phyloP scores from a whole-genome alignment of 2,797 vertebrate species.

The Syngnathus acus region DNA sequence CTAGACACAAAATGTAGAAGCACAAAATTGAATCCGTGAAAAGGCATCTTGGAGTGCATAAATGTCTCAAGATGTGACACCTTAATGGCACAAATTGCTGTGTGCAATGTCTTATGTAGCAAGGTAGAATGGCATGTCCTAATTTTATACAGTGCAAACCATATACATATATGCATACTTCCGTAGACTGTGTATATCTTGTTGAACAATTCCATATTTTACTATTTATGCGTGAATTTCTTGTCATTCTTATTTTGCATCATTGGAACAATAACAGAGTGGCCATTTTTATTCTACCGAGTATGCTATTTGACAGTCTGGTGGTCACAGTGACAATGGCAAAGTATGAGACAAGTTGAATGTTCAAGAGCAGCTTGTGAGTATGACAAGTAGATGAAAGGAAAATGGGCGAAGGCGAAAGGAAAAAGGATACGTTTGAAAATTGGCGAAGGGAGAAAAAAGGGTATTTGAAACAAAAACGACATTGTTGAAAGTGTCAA shows the following conservation, averaged over 20 bases:
- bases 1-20: background rate
- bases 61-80: background rate
- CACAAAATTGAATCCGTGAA: background rate
- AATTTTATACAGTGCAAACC: background rate
- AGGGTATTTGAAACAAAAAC: background rate
- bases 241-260: background rate
- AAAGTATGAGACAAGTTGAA: conserved; percentile 10
- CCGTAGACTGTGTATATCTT: background rate
- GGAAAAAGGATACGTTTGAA: conserved; percentile 2
- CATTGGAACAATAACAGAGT: background rate
- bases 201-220: background rate
- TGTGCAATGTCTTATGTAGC: background rate
- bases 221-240: background rate
- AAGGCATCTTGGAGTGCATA: background rate
- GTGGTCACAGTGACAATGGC: conserved; percentile 17
- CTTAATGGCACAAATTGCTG: background rate
- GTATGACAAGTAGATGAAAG: conserved; percentile 8
- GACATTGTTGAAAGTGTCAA: background rate
- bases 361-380: background rate
- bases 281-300: background rate
- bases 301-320: background rate
- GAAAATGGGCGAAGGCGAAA: conserved; percentile 6
- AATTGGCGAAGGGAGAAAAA: background rate
- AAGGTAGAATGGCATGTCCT: background rate
- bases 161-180: background rate